Percentiles rank a stretch among this genome's conserved stretches.
Evolutionary conservation across 2,113 vertebrate species (phyloP).

Genomic region (Formicarius rufipectus): DNA sequence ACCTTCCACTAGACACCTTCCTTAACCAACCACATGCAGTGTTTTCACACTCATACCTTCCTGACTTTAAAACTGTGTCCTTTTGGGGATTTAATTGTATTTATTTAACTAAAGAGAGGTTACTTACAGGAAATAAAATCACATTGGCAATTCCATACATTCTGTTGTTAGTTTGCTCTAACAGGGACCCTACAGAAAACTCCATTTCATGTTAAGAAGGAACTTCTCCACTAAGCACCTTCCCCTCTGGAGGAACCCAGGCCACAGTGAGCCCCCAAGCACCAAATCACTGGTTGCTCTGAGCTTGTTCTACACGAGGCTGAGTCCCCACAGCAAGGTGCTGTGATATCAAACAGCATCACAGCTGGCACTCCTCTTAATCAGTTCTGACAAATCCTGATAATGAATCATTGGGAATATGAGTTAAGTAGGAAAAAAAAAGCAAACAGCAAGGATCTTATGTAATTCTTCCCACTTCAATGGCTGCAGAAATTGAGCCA

Average conservation of each 20-base stretch:
- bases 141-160: accelerated
- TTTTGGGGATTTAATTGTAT: background rate
- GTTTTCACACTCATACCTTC: background rate
- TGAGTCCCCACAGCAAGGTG: background rate
- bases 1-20: background rate
- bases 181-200: background rate
- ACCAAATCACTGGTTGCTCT: background rate
- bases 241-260: background rate
- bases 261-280: background rate
- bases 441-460: background rate
- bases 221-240: background rate
- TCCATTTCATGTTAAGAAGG: background rate
- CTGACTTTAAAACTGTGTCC: background rate
- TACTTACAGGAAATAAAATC: background rate
- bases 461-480: background rate
- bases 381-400: conserved; percentile 27
- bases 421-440: background rate
- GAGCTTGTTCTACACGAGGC: accelerated
- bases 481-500: conserved; percentile 14
- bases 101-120: background rate
- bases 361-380: conserved; percentile 21
- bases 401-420: conserved; percentile 34
- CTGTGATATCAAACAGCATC: background rate
- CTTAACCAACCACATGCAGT: accelerated
- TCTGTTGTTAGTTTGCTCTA: background rate